These are phyloP conservation scores for Polypedilum vanderplanki DNA, from an alignment of 1,140 invertebrate genomes.

Conservation along the genomic window DNA sequence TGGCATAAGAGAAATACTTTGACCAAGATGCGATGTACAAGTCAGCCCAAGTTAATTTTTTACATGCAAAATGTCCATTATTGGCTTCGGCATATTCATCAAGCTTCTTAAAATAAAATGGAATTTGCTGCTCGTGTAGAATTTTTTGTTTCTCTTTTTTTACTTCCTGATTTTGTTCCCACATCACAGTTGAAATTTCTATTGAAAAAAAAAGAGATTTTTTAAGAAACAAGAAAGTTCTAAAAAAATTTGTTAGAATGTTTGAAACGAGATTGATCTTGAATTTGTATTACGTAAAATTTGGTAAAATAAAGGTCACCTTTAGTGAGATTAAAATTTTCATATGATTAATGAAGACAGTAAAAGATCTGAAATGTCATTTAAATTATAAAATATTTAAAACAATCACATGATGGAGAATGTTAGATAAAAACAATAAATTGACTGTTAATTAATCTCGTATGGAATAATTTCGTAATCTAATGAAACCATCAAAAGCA, in stretches of 20 bases:
- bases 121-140: constrained; percentile 47
- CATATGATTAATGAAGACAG: no score
- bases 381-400: no score
- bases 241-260: background rate
- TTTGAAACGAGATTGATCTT: background rate
- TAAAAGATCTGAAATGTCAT: background rate
- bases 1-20: constrained; percentile 54
- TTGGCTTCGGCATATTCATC: constrained; percentile 50
- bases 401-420: constrained; percentile 29
- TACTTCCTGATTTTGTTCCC: constrained; percentile 45
- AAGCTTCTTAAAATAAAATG: constrained; percentile 52
- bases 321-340: no score
- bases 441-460: no score
- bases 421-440: no score
- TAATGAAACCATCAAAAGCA: no score
- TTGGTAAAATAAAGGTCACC: no score
- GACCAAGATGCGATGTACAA: constrained; percentile 53
- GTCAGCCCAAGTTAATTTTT: constrained; percentile 61
- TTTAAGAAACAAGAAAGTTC: background rate
- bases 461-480: no score
- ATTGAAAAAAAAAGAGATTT: no score
- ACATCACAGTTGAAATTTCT: constrained; percentile 48
- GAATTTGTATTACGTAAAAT: no score
- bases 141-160: constrained; percentile 46
- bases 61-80: constrained; percentile 50